Evolutionary conservation across 2,888 invertebrate genomes (phyloP).

Genomic region (Hydroisotoma schaefferi): DNA sequence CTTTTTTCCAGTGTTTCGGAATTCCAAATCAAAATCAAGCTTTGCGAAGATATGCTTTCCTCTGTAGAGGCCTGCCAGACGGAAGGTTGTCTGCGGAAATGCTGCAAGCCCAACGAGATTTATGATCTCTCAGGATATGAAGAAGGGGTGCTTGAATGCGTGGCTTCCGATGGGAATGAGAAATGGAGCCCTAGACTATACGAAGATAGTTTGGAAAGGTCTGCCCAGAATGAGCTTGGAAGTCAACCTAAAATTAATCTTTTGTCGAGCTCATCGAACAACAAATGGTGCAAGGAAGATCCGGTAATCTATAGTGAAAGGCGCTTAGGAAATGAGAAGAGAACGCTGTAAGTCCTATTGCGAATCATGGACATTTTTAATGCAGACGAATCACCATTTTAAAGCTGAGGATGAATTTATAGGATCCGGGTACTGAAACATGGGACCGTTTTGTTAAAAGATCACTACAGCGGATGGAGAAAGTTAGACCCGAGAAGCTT

Average conservation of each 20-base stretch:
- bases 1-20: no score
- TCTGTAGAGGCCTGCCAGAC: no score
- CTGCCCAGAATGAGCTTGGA: neutral
- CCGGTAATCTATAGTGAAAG: constrained; percentile 14
- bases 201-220: neutral
- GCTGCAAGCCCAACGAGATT: constrained; percentile 19
- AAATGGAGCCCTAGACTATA: constrained; percentile 19
- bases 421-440: constrained; percentile 28
- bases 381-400: neutral
- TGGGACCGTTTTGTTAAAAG: constrained; percentile 21
- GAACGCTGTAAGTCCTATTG: constrained; percentile 14
- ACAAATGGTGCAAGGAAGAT: constrained; percentile 19
- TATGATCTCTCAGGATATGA: constrained; percentile 25
- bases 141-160: constrained; percentile 16
- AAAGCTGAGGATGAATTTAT: neutral
- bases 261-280: constrained; percentile 17
- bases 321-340: constrained; percentile 11
- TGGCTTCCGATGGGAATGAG: neutral
- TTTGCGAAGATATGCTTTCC: neutral
- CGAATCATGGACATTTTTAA: neutral
- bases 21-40: no score
- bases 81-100: constrained; percentile 22
- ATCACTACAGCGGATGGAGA: constrained; percentile 19
- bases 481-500: constrained; percentile 16
- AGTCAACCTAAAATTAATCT: neutral